phyloP scores from a whole-genome alignment of 1,140 invertebrate genomes.

The Sarcophaga bullata region DNA sequence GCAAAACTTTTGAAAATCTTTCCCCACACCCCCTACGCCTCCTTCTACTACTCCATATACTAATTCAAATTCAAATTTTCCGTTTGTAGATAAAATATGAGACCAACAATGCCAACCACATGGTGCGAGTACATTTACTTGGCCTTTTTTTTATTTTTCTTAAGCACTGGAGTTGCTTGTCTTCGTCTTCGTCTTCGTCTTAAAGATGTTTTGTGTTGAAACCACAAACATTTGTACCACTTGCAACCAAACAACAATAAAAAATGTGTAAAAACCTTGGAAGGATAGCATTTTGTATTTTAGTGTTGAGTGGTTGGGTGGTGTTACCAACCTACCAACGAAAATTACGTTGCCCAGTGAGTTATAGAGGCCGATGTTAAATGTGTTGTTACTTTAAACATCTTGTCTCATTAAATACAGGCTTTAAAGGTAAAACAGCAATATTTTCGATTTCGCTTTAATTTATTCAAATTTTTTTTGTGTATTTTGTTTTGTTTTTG shows the following conservation, averaged over 20 bases:
- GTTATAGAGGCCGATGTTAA: too few species aligned
- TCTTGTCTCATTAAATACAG: too few species aligned
- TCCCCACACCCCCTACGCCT: too few species aligned
- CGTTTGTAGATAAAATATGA: constrained; percentile 16
- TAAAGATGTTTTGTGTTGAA: not conserved
- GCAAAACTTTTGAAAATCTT: not conserved
- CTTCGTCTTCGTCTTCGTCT: not conserved
- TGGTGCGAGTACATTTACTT: not conserved
- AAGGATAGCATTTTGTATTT: not conserved
- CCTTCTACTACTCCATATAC: too few species aligned
- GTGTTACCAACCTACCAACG: too few species aligned
- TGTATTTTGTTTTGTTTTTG: too few species aligned
- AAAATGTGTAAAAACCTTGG: not conserved
- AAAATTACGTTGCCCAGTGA: too few species aligned
- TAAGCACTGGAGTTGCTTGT: not conserved
- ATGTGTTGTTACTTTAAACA: too few species aligned
- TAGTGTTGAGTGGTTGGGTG: not conserved
- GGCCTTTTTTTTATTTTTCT: too few species aligned
- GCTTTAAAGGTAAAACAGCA: too few species aligned
- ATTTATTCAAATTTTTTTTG: too few species aligned
- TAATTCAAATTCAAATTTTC: not conserved
- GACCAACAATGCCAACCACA: not conserved
- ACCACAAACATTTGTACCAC: not conserved
- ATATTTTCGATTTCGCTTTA: too few species aligned
- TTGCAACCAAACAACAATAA: not conserved